Evolutionary conservation across 2,113 vertebrate species (phyloP).

Genomic region (Chrysemys picta): DNA sequence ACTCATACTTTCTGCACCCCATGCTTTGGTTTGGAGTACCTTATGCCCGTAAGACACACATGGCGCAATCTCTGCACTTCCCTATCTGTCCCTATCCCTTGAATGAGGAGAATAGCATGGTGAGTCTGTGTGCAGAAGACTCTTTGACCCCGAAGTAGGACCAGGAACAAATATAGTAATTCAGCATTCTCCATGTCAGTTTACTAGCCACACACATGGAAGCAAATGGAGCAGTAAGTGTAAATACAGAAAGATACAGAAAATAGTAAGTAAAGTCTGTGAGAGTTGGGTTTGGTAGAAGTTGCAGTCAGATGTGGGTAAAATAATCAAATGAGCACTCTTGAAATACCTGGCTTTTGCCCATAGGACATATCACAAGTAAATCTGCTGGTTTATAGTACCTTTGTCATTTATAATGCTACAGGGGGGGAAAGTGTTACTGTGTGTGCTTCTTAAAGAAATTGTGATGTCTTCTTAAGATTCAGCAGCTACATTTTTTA

Average conservation of each 20-base stretch:
- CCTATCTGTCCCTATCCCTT: not conserved
- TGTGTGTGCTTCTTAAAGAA: not conserved
- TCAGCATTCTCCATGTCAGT: not conserved
- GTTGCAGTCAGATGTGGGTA: not conserved
- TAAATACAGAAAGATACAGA: not conserved
- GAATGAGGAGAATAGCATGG: not conserved
- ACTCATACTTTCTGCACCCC: not conserved
- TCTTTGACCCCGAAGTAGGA: fast-evolving
- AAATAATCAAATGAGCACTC: not conserved
- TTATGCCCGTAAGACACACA: not conserved
- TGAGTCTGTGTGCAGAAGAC: not conserved
- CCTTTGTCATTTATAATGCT: fast-evolving
- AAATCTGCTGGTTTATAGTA: not conserved
- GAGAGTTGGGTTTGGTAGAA: not conserved
- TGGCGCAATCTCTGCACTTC: not conserved
- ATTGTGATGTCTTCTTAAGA: not conserved
- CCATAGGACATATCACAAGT: not conserved
- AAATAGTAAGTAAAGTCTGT: not conserved
- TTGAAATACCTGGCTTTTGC: not conserved
- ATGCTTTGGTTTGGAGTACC: not conserved
- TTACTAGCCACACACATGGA: not conserved
- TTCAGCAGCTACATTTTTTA: not conserved
- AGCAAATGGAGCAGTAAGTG: not conserved
- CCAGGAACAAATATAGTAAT: not conserved
- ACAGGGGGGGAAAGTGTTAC: not conserved